phyloP scores from a whole-genome alignment of 1,140 invertebrate genomes.

The Magallana ariakensis region DNA sequence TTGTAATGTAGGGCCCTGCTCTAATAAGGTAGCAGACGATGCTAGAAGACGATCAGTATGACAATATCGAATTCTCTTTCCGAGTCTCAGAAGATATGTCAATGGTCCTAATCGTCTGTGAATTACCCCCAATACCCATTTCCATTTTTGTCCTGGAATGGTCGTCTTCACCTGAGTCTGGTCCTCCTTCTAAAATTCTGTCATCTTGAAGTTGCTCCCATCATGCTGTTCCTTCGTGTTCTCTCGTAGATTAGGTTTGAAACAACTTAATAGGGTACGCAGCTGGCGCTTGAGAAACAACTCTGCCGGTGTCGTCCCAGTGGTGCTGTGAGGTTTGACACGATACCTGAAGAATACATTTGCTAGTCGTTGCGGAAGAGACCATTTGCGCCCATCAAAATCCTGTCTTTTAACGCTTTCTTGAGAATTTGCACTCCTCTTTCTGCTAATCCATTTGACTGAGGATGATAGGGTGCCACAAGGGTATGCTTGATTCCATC shows the following conservation, averaged over 20 bases:
- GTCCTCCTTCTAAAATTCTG: background rate
- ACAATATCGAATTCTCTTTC: background rate
- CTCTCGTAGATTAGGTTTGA: conserved; percentile 45
- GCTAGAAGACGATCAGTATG: conserved; percentile 3
- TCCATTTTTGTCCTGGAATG: background rate
- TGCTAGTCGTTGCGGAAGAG: conserved; percentile 24
- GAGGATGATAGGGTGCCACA: conserved; percentile 10
- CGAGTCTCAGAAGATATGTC: background rate
- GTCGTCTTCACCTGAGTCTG: background rate
- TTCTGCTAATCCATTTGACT: conserved; percentile 55
- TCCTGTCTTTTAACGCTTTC: background rate
- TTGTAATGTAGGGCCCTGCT: too few relatives aligned
- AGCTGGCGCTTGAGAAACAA: conserved; percentile 49
- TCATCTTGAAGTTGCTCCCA: background rate
- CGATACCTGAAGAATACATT: conserved; percentile 51
- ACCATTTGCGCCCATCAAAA: background rate
- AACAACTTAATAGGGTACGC: background rate
- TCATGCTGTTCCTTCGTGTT: background rate
- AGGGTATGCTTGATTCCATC: conserved; percentile 67
- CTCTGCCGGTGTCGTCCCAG: conserved; percentile 49
- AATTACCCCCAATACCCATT: background rate
- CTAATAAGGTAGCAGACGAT: too few relatives aligned
- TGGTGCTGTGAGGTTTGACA: conserved; percentile 41
- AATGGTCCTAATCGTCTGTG: background rate
- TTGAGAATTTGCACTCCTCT: conserved; percentile 57